These are phyloP conservation scores for Grapholita molesta DNA, from an alignment of 1,140 invertebrate genomes.

Conservation along the genomic window DNA sequence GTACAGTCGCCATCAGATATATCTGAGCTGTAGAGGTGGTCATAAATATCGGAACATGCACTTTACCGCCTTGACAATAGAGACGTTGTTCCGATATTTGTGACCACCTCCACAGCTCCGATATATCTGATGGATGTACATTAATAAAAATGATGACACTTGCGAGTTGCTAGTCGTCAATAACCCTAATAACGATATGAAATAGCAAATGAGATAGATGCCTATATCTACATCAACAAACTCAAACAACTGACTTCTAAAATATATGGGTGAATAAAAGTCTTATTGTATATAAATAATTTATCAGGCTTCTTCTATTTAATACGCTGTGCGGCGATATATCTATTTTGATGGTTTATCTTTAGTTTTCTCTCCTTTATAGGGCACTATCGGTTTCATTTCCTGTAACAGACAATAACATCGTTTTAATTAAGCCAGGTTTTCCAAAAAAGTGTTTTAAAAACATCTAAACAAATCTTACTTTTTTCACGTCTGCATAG, in stretches of 20 bases:
- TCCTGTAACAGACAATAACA: constrained; percentile 50
- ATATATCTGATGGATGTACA: too few species aligned
- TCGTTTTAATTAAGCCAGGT: not conserved
- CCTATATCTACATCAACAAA: not conserved
- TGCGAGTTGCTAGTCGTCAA: too few species aligned
- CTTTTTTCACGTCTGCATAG: too few species aligned
- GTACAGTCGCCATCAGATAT: too few species aligned
- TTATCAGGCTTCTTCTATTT: not conserved
- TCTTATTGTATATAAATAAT: not conserved
- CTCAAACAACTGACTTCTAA: not conserved
- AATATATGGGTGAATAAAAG: not conserved
- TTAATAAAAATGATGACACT: too few species aligned
- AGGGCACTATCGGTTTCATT: constrained; percentile 52
- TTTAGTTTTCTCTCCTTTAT: not conserved
- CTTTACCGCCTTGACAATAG: too few species aligned
- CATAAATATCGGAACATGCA: too few species aligned
- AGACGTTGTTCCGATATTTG: too few species aligned
- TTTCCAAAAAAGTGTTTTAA: not conserved
- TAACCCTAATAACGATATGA: not conserved
- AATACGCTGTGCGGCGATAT: not conserved
- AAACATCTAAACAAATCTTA: not conserved
- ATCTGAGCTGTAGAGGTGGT: too few species aligned
- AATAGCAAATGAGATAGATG: not conserved
- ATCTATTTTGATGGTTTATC: not conserved
- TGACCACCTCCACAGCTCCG: too few species aligned